These are phyloP conservation scores for Oenanthe oenanthe DNA, from an alignment of 2,113 vertebrate genomes.

Conservation along the genomic window DNA sequence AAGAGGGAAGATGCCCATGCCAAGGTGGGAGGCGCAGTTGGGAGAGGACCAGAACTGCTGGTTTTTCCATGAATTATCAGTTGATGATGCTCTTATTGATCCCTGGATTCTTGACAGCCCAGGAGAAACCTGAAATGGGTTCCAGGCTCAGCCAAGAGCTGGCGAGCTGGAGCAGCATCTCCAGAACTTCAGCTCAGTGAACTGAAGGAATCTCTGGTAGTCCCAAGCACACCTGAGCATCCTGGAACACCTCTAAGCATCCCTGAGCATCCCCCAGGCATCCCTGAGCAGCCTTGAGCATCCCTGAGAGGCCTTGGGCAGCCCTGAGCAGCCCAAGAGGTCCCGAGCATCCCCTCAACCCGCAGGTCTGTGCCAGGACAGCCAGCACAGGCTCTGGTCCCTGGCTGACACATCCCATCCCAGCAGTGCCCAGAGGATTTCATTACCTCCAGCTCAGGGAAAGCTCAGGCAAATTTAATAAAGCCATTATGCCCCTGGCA, in stretches of 20 bases:
- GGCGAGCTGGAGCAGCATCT: neutral
- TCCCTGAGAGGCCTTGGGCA: neutral
- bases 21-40: neutral
- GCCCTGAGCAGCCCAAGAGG: neutral
- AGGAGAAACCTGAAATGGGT: neutral
- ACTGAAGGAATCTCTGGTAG: neutral
- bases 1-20: neutral
- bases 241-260: neutral
- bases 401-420: neutral
- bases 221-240: neutral
- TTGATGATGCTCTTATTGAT: neutral
- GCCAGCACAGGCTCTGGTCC: neutral
- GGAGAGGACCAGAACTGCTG: neutral
- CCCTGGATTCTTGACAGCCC: neutral
- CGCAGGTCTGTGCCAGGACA: rapidly evolving
- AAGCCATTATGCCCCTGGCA: neutral
- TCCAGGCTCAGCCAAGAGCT: neutral
- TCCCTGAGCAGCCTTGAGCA: neutral
- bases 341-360: neutral
- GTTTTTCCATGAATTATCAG: neutral
- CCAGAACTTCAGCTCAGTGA: neutral
- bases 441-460: neutral
- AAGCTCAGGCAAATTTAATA: constrained; percentile 45
- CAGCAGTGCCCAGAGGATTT: neutral
- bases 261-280: neutral